These are phyloP conservation scores for Chaetops frenatus DNA, from an alignment of 2,113 vertebrate genomes.

Conservation along the genomic window DNA sequence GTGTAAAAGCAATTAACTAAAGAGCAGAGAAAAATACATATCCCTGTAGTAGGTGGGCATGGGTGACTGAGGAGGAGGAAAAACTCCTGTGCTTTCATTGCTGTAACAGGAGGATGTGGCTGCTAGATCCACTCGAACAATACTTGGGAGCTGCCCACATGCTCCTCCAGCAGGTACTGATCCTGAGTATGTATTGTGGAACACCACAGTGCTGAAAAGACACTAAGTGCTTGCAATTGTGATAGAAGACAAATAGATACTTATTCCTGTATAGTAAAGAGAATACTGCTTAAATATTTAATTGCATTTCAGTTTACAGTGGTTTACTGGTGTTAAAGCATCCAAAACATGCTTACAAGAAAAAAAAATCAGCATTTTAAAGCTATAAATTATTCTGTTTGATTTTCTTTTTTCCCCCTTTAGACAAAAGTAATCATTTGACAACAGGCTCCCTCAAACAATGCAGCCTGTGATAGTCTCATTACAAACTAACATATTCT, in stretches of 20 bases:
- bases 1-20: not conserved
- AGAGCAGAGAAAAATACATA: not conserved
- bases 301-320: slow-evolving; percentile 1
- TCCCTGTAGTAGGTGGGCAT: not conserved
- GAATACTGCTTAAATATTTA: slow-evolving; percentile 40
- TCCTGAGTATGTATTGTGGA: not conserved
- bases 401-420: not conserved
- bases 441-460: not conserved
- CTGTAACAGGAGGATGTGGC: not conserved
- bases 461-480: not conserved
- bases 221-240: not conserved
- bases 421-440: not conserved
- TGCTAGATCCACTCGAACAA: not conserved
- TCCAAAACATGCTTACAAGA: not conserved
- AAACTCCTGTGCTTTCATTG: not conserved
- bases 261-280: not conserved
- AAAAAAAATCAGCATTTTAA: not conserved
- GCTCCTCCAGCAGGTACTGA: not conserved
- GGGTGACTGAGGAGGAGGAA: not conserved
- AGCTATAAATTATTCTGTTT: slow-evolving; percentile 29
- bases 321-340: not conserved
- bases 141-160: not conserved
- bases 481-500: not conserved
- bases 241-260: not conserved
- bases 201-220: not conserved